Evolutionary conservation across 1,140 invertebrate species (phyloP), one percentile per base, ranked within the genome.

Genomic region (Aphaenogaster ashmeadi): DNA sequence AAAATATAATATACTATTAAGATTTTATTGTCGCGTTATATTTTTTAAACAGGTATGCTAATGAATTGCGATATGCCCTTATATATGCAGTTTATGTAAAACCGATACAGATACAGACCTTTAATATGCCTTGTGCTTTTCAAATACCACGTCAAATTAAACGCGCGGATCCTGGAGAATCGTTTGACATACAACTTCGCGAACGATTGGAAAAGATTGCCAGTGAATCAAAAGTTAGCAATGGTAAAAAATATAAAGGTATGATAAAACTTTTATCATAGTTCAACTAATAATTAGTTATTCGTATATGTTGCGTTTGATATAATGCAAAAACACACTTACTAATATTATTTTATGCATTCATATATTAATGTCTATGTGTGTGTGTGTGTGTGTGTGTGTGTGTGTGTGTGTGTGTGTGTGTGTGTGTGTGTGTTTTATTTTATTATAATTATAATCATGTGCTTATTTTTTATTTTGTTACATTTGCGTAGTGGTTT

Each of bases 11-110:
- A 56, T 56, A 56, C 2, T n/a, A 41, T 75, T 13, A 27, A 64
- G 0, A 38, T 60, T 54, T 41, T 11, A 60, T 41, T 8, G 13
- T 27, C 5, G 2, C 4, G 21, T 80, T 78, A 60, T 21, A 58
- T 54, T 38, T 50, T 67, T 27, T 27, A 11, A 36, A 58, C 41
- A 94, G 94, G 88, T 94, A 94, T 38, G 92, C 88, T 8, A 87
- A 83, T n/a, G 88, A 92, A 64, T 77, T 92, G 18, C 86, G 91
- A 18, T 94, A 93, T 38, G 41, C n/a, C 0, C 72, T 93, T 0
- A 83, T 94, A 69, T 88, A 91, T 64, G 72, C 85, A 41, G 87
- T 89, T 33, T 93, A 90, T 64, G 86, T 88, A 8, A 74, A 88
- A 27, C 78, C 87, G 54, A 84, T 90, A 44, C 72, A 91, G 2